Evolutionary conservation across 1,140 invertebrate genomes (phyloP).

Genomic region (Triops cancriformis): DNA sequence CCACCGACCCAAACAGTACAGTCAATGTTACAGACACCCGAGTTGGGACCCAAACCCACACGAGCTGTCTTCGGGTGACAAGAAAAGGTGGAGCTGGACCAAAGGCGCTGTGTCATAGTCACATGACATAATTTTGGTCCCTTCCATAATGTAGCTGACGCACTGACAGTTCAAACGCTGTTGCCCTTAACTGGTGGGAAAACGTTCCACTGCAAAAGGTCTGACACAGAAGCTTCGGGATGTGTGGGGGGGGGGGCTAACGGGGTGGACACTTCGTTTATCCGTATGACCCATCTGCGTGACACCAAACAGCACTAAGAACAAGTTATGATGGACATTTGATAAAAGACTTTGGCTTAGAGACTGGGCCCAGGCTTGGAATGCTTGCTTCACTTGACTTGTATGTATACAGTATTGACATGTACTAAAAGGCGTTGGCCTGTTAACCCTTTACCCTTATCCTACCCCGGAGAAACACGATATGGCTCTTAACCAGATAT

Average conservation of each 20-base stretch:
- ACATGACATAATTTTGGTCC: not conserved
- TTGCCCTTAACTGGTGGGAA: not conserved
- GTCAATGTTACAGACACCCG: no score
- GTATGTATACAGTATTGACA: not conserved
- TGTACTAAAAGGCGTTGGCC: slow-evolving; percentile 9
- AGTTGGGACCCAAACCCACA: not conserved
- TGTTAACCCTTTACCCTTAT: not conserved
- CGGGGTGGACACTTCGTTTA: not conserved
- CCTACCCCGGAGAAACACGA: not conserved
- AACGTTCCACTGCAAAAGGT: not conserved
- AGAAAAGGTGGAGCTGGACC: not conserved
- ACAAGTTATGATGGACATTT: slow-evolving; percentile 7
- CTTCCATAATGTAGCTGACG: not conserved
- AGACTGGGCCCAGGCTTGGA: not conserved
- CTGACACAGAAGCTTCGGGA: not conserved
- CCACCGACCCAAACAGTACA: not conserved
- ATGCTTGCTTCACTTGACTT: not conserved
- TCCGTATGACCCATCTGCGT: not conserved
- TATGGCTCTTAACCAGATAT: slow-evolving; percentile 5
- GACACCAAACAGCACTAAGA: slow-evolving; percentile 4
- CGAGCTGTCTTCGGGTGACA: not conserved
- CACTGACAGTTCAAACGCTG: not conserved
- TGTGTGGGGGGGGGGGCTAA: no score
- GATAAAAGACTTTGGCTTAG: not conserved
- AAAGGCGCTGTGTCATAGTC: not conserved